Conservation (phyloP, 2,113 vertebrate genomes). For the Nesogale talazaci region DNA sequence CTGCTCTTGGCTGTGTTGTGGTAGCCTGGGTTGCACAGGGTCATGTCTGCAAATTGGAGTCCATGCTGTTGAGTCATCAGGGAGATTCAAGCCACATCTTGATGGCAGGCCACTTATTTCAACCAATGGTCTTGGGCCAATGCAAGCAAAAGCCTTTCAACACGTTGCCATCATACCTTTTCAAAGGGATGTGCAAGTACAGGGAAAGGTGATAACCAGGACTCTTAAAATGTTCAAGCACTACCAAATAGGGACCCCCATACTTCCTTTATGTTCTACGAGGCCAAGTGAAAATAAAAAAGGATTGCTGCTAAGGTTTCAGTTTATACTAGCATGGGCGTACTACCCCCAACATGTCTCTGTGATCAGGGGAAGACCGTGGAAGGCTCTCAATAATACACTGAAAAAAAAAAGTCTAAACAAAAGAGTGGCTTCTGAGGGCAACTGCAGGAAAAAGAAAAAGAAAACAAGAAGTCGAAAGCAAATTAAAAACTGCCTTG, state of each 20-base stretch:
- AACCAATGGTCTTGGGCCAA: background rate
- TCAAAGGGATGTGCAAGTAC: background rate
- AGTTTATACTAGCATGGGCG: background rate
- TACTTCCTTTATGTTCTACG: background rate
- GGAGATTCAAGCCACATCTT: background rate
- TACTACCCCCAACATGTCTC: too few species aligned
- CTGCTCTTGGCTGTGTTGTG: background rate
- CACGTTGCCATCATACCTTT: background rate
- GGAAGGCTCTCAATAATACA: too few species aligned
- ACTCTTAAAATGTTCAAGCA: too few species aligned
- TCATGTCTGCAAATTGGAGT: background rate
- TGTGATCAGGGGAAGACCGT: too few species aligned
- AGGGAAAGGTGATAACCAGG: background rate
- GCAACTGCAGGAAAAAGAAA: too few species aligned
- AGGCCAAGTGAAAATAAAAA: too few species aligned
- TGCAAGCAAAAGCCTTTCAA: background rate
- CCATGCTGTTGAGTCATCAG: background rate
- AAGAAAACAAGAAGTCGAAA: too few species aligned
- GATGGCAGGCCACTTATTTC: background rate
- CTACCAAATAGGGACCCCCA: background rate
- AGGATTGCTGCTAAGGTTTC: too few species aligned
- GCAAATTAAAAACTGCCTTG: too few species aligned
- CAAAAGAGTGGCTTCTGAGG: background rate
- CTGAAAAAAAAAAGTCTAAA: too few species aligned
- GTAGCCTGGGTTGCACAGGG: background rate